Evolutionary conservation across 2,113 vertebrate genomes (phyloP), one percentile per base, ranked within the genome.

Genomic region (Carlito syrichta): DNA sequence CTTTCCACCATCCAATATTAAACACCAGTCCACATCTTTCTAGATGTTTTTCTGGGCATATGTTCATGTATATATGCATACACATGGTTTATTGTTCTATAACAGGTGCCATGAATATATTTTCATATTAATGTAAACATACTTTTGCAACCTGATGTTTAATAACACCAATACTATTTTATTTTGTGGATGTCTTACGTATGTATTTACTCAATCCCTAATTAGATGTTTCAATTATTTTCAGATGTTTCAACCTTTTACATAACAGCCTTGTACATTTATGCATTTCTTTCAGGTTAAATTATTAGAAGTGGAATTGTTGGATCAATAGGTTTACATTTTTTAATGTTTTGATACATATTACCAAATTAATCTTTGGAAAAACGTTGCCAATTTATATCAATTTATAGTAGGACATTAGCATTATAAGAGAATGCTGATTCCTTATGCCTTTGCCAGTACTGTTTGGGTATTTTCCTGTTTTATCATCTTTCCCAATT

Each of bases 81-180:
- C 4, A 6, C 38, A n/a, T 1, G 25, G 2, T 62, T 45, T 91
- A 40, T 52, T 48, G 20, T 66, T 96, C 88, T 68, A 5, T 93
- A 82, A 89, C 6, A 88, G 40, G 20, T 86, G 3, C 56, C 43
- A 20, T 92, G 25, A 94, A 52, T 91, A 11, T 87, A 83, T 94
- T 90, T 92, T 10, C 23, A 12, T 77, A 78, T 63, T 48, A 78
- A 30, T 48, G 56, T 95, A 74, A 87, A 45, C 16, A 86, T 83
- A 85, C 27, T 89, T 96, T 86, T 79, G 45, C 16, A 93, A 68
- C 19, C 74, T 83, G 91, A n/a, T 63, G 89, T 94, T 93, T 22
- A 87, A 4, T n/a, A 68, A 35, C 35, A 94, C 32, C 12, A 78
- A 68, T 78, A 86, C 32, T 78, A 0, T 91, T 96, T 94, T 38